These are phyloP conservation scores for Netelia virgata DNA, from an alignment of 2,888 invertebrate genomes.

Conservation along the genomic window DNA sequence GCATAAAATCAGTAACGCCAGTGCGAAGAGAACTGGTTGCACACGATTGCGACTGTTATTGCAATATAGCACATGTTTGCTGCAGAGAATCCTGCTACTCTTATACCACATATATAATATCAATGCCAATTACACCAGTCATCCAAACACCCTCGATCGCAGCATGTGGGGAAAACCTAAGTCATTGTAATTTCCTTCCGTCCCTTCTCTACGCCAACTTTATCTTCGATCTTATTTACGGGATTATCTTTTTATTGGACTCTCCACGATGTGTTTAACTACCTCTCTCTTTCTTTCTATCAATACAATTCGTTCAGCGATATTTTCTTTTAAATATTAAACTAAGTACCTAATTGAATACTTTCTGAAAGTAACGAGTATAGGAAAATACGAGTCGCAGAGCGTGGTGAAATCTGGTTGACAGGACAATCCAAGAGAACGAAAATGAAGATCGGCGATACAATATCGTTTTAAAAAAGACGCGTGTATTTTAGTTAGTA, in stretches of 20 bases:
- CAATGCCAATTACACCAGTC: conserved; percentile 59
- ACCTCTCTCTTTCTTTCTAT: neutral
- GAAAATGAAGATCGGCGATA: neutral
- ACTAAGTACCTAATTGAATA: no score
- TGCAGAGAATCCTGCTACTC: neutral
- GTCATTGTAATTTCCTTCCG: conserved; percentile 41
- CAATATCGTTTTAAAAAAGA: neutral
- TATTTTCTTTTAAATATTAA: neutral
- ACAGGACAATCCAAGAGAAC: conserved; percentile 17
- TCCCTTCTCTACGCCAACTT: conserved; percentile 24
- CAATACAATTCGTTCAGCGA: neutral
- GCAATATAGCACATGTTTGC: conserved; percentile 34
- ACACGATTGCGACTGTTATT: conserved; percentile 7
- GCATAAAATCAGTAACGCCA: conserved; percentile 17
- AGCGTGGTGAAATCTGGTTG: conserved; percentile 30
- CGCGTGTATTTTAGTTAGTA: no score
- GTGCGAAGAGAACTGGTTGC: conserved; percentile 33
- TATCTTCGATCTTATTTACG: neutral
- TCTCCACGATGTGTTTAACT: neutral
- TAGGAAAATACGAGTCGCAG: no score
- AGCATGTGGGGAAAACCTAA: conserved; percentile 27
- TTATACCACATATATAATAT: conserved; percentile 45
- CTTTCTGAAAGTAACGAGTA: neutral
- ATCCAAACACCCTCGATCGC: conserved; percentile 54
- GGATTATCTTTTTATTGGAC: conserved; percentile 29